Evolutionary conservation across 2,113 vertebrate genomes (phyloP).

Genomic region (Eptesicus fuscus): DNA sequence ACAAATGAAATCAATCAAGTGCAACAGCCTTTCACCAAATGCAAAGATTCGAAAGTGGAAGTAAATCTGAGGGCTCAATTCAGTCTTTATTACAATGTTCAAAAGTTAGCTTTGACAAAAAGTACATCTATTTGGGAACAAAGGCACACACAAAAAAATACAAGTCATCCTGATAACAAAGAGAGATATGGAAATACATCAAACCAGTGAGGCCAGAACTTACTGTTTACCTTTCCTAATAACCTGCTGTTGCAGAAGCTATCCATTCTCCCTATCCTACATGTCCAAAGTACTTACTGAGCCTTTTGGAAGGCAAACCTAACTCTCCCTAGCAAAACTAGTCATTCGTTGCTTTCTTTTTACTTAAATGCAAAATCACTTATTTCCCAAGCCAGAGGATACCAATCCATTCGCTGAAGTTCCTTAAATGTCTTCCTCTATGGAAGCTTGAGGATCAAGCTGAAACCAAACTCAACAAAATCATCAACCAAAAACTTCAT

Average conservation of each 20-base stretch:
- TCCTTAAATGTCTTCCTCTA: background rate
- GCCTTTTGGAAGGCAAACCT: background rate
- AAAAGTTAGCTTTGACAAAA: conserved; percentile 32
- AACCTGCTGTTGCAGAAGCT: background rate
- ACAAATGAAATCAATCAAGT: background rate
- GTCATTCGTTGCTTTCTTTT: background rate
- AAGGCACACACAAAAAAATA: background rate
- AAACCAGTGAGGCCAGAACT: background rate
- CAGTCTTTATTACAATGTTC: background rate
- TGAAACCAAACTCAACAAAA: conserved; percentile 2
- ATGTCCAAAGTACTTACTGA: background rate
- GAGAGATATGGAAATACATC: background rate
- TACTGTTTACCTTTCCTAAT: conserved; percentile 5
- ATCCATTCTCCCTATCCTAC: background rate
- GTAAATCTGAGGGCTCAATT: background rate
- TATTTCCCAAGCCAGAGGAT: conserved; percentile 4
- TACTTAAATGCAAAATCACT: background rate
- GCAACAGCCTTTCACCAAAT: conserved; percentile 4
- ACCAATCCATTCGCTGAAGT: background rate
- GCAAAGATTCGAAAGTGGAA: background rate
- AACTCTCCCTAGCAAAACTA: conserved; percentile 18
- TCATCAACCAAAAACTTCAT: background rate
- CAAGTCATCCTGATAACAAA: background rate
- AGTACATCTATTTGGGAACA: background rate
- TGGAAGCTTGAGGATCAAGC: background rate